A percentile compares a stretch with the other conserved stretches of the same genome.
These are phyloP conservation scores for Chiroxiphia lanceolata DNA, from an alignment of 2,797 vertebrate genomes.

Conservation along the genomic window DNA sequence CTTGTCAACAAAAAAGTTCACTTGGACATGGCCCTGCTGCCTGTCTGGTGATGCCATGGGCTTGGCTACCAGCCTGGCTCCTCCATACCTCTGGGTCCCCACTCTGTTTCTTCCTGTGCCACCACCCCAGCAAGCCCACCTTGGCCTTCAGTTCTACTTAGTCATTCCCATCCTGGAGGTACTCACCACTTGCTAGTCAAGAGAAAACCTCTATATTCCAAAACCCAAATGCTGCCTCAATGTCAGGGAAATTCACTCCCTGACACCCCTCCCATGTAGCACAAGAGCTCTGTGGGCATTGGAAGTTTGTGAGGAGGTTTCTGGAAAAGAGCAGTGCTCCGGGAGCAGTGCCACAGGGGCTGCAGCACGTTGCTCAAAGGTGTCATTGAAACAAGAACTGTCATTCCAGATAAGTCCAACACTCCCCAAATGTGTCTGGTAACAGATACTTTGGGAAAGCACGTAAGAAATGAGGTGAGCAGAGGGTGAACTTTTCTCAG, in stretches of 20 bases:
- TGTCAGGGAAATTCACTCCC: not conserved
- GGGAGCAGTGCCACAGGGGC: rapidly evolving
- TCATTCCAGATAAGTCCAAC: not conserved
- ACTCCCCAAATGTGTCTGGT: not conserved
- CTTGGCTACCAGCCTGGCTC: not conserved
- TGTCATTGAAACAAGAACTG: not conserved
- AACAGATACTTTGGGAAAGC: conserved; percentile 28
- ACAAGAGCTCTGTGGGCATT: not conserved
- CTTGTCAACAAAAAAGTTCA: not conserved
- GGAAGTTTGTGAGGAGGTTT: not conserved
- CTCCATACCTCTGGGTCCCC: not conserved
- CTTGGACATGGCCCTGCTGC: not conserved
- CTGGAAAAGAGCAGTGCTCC: not conserved
- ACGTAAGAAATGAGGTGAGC: conserved; percentile 21
- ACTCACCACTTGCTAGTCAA: not conserved
- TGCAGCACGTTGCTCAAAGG: not conserved
- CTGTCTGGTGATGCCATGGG: not conserved
- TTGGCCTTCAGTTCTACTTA: not conserved
- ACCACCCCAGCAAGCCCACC: not conserved
- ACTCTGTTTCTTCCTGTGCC: not conserved
- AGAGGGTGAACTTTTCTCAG: not conserved
- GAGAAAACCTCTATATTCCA: not conserved
- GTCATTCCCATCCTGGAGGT: not conserved
- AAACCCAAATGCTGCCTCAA: not conserved
- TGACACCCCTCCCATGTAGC: rapidly evolving